phyloP scores from a whole-genome alignment of 1,140 invertebrate genomes.

The Brachionus koreanus region DNA sequence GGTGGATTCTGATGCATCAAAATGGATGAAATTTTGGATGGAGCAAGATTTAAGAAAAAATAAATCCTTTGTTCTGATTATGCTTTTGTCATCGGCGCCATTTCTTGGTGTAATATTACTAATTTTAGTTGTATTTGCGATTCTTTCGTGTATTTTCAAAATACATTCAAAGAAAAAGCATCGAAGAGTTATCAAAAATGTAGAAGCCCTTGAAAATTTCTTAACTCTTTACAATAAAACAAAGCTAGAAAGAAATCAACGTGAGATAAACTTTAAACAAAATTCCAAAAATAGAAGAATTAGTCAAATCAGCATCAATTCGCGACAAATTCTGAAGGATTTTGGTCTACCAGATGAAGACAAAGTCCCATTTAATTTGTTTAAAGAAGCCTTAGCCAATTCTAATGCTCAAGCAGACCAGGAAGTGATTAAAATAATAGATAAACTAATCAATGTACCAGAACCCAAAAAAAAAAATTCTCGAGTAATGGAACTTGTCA shows the following conservation, averaged over 20 bases:
- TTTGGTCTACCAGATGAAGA: slow-evolving; percentile 2
- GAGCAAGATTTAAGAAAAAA: neutral
- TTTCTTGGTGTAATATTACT: neutral
- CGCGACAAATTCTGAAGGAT: neutral
- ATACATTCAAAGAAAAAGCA: neutral
- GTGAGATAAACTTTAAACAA: neutral
- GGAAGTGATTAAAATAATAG: slow-evolving; percentile 4
- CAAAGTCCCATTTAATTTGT: neutral
- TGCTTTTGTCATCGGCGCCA: slow-evolving; percentile 14
- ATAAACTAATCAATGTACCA: slow-evolving; percentile 1
- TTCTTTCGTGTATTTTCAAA: neutral
- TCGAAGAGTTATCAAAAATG: neutral
- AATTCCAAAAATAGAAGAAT: neutral
- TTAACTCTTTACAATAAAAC: neutral
- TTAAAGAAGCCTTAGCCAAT: neutral
- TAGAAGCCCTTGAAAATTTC: slow-evolving; percentile 19
- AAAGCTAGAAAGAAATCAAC: neutral
- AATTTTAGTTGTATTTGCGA: neutral
- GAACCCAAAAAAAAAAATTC: neutral
- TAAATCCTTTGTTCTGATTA: neutral
- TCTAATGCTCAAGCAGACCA: slow-evolving; percentile 1
- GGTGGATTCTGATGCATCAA: neutral
- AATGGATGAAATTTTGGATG: neutral
- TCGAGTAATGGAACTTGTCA: neutral
- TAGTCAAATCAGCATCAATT: neutral